A percentile compares a stretch with the other conserved stretches of the same genome.
Evolutionary conservation across 1,140 invertebrate species (phyloP).

Genomic region (Caerostris extrusa): DNA sequence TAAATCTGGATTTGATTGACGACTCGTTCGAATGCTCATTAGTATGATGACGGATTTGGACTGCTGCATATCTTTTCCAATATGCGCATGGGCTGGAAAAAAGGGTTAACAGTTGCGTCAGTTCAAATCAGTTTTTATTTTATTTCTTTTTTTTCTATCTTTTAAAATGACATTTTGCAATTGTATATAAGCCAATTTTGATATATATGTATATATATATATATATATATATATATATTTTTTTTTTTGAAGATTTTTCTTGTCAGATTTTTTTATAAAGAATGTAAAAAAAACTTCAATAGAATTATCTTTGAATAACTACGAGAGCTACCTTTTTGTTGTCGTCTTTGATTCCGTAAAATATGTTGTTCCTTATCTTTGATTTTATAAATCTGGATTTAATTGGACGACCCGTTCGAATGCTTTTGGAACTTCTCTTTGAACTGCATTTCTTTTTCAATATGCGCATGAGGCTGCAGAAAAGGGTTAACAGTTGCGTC

Average conservation of each 20-base stretch:
- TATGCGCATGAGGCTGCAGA: too few species aligned
- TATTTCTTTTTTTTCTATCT: not conserved
- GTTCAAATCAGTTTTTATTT: not conserved
- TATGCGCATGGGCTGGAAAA: not conserved
- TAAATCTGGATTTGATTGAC: constrained; percentile 53
- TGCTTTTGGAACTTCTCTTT: too few species aligned
- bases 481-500: not conserved
- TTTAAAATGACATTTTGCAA: not conserved
- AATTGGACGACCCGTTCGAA: constrained; percentile 43
- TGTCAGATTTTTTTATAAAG: too few species aligned
- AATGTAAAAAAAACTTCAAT: too few species aligned
- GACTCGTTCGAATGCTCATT: constrained; percentile 55
- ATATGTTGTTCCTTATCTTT: constrained; percentile 2
- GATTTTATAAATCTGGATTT: constrained; percentile 51
- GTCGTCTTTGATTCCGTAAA: not conserved
- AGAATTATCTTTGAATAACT: too few species aligned
- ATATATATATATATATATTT: too few species aligned
- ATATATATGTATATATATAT: too few species aligned
- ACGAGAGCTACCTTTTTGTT: too few species aligned
- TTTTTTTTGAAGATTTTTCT: too few species aligned
- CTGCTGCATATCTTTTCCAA: not conserved
- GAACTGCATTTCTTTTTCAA: too few species aligned
- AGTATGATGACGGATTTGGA: not conserved
- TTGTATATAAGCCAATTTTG: too few species aligned
- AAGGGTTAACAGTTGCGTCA: not conserved